Evolutionary conservation across 2,113 vertebrate genomes (phyloP).

Genomic region (Hystrix cristata): DNA sequence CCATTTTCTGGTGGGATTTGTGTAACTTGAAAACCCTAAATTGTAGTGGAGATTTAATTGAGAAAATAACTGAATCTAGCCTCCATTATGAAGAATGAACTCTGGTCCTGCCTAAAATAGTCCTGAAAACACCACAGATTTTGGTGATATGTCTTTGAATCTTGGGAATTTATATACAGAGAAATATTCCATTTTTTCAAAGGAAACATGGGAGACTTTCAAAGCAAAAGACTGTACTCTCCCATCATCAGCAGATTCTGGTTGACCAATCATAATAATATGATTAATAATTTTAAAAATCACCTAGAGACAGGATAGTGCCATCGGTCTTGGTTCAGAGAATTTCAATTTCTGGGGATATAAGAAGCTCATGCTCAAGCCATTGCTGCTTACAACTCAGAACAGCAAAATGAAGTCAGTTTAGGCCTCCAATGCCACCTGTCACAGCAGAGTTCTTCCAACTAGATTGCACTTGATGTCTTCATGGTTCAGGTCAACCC

Average conservation of each 20-base stretch:
- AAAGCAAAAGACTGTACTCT: neutral
- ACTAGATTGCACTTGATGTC: conserved; percentile 26
- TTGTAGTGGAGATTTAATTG: neutral
- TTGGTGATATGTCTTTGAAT: neutral
- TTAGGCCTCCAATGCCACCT: neutral
- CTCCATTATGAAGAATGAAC: neutral
- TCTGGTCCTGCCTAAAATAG: neutral
- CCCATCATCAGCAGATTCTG: neutral
- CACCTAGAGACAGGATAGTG: neutral
- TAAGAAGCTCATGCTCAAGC: neutral
- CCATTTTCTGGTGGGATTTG: conserved; percentile 44
- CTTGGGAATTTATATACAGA: neutral
- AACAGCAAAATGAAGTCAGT: neutral
- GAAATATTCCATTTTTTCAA: neutral
- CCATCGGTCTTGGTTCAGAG: conserved; percentile 12
- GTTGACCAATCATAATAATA: neutral
- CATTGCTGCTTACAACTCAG: neutral
- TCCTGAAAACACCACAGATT: neutral
- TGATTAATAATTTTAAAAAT: conserved; percentile 11
- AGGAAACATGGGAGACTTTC: neutral
- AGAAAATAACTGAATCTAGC: conserved; percentile 11
- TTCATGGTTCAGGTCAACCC: conserved; percentile 37
- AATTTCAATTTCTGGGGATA: conserved; percentile 57
- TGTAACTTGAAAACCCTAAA: conserved; percentile 34
- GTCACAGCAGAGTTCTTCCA: neutral